Conservation (phyloP, 2,888 invertebrate genomes). For the Synanthedon tipuliformis region DNA sequence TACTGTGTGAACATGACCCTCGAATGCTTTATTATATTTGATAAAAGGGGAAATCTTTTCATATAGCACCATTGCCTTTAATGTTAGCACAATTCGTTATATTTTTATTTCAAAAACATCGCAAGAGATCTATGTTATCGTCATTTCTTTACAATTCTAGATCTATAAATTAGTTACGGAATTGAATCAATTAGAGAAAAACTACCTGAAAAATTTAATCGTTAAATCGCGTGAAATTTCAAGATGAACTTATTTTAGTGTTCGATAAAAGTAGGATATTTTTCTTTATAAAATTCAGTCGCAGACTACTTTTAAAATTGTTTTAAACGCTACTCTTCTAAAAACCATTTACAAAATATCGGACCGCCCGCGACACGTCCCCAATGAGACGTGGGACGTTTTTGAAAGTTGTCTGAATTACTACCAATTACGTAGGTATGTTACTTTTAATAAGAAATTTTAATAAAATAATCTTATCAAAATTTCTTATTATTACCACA, state of each 20-base stretch:
- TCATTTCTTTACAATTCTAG: slow-evolving; percentile 43
- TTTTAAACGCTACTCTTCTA: slow-evolving; percentile 51
- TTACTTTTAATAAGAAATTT: too few species aligned
- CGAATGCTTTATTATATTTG: slow-evolving; percentile 2
- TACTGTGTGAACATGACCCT: slow-evolving; percentile 31
- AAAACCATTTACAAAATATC: slow-evolving; percentile 56
- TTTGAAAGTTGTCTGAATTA: slow-evolving; percentile 11
- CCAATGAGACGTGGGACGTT: slow-evolving; percentile 29
- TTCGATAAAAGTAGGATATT: slow-evolving; percentile 53
- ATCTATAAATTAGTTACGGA: slow-evolving; percentile 40
- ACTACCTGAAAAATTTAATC: slow-evolving; percentile 35
- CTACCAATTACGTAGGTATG: too few species aligned
- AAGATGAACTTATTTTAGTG: slow-evolving; percentile 45
- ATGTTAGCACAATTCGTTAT: slow-evolving; percentile 36
- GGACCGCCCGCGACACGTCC: slow-evolving; percentile 33
- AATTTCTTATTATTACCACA: too few species aligned
- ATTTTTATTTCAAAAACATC: slow-evolving; percentile 23
- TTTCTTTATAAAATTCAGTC: slow-evolving; percentile 66
- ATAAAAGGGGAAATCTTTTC: slow-evolving; percentile 20
- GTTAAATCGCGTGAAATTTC: slow-evolving; percentile 37
- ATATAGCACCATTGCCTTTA: slow-evolving; percentile 57
- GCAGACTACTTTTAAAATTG: slow-evolving; percentile 60
- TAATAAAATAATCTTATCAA: too few species aligned
- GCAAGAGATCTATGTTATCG: slow-evolving; percentile 49
- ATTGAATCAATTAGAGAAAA: slow-evolving; percentile 25